These are phyloP conservation scores for Hoplodrina blanda DNA, from an alignment of 2,888 invertebrate species.

Conservation along the genomic window DNA sequence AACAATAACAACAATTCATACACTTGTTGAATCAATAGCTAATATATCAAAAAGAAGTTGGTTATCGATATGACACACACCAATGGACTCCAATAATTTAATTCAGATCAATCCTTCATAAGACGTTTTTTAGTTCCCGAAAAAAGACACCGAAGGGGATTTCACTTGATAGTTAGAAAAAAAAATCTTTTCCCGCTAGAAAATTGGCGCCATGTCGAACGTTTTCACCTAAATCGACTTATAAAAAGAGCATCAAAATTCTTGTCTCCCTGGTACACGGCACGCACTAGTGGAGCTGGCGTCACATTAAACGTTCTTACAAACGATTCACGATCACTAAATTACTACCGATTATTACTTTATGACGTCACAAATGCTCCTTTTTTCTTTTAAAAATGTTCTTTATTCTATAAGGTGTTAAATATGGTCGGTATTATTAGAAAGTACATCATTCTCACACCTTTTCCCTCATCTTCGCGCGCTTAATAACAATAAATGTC, in stretches of 20 bases:
- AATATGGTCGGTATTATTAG: constrained; percentile 2
- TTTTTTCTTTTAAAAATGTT: constrained; percentile 5
- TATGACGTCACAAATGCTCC: constrained; percentile 28
- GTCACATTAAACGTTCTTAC: constrained; percentile 15
- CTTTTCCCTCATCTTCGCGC: neutral
- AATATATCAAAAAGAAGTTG: neutral
- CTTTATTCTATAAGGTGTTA: constrained; percentile 1
- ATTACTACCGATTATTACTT: constrained; percentile 44
- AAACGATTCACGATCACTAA: constrained; percentile 22
- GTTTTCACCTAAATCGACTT: constrained; percentile 2
- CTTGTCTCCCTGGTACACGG: neutral
- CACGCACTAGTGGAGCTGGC: neutral
- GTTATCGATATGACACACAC: neutral
- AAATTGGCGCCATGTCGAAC: neutral
- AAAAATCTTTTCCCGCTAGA: neutral
- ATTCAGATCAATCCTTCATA: neutral
- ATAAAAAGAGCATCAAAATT: constrained; percentile 11
- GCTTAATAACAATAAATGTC: constrained; percentile 40
- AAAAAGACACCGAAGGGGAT: neutral
- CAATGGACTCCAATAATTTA: neutral
- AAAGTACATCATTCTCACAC: constrained; percentile 4
- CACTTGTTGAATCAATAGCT: neutral
- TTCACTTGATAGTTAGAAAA: neutral
- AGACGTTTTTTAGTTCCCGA: neutral
- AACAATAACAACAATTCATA: neutral